These are phyloP conservation scores for Amblyjoppa proteus DNA, from an alignment of 2,888 invertebrate species.

Conservation along the genomic window DNA sequence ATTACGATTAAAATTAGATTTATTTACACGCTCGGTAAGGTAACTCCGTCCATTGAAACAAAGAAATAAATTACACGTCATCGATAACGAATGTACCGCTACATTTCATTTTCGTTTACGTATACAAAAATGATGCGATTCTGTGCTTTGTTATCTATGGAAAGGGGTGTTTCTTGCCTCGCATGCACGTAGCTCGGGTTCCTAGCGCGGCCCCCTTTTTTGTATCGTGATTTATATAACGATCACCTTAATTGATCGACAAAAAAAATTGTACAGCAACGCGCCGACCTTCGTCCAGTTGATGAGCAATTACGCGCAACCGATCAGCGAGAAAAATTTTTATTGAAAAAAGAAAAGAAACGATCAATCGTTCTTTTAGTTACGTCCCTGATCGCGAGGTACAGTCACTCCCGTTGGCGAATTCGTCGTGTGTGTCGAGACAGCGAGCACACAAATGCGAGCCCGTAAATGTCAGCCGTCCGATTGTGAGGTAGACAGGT, in stretches of 20 bases:
- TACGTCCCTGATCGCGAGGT: neutral
- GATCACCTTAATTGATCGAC: too few species aligned
- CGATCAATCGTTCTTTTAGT: too few species aligned
- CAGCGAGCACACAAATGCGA: slow-evolving; percentile 50
- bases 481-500: slow-evolving; percentile 62
- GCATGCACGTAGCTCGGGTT: slow-evolving; percentile 36
- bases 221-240: too few species aligned
- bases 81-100: neutral
- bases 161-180: slow-evolving; percentile 40
- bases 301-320: too few species aligned
- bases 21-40: neutral
- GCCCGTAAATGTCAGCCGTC: slow-evolving; percentile 67
- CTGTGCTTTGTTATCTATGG: slow-evolving; percentile 53
- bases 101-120: slow-evolving; percentile 31
- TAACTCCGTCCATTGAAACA: neutral
- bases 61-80: neutral
- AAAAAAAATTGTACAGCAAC: too few species aligned
- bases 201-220: neutral
- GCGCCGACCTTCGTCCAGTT: too few species aligned
- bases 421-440: neutral
- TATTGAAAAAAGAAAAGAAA: too few species aligned
- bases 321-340: too few species aligned
- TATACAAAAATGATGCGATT: slow-evolving; percentile 20
- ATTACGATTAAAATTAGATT: neutral
- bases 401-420: slow-evolving; percentile 13